A percentile compares a stretch with the other conserved stretches of the same genome.
Evolutionary conservation across 2,888 invertebrate genomes (phyloP).

Genomic region (Tinea pellionella): DNA sequence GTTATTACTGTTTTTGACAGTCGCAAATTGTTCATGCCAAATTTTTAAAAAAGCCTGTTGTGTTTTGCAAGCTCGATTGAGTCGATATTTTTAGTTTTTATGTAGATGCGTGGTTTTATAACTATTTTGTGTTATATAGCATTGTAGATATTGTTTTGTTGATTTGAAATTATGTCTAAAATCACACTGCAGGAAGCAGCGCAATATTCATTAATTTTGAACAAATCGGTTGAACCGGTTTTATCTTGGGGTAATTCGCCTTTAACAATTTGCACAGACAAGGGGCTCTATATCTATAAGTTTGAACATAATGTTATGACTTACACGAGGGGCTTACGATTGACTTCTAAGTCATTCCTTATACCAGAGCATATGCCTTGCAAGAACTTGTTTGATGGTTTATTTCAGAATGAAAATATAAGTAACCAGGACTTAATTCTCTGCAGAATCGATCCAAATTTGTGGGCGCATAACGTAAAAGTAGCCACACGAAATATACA

Average conservation of each 20-base stretch:
- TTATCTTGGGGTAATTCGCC: slow-evolving; percentile 36
- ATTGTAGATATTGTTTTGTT: too few relatives aligned
- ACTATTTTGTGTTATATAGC: too few relatives aligned
- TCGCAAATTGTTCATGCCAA: too few relatives aligned
- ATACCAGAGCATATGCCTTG: not conserved
- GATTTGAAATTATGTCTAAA: not conserved
- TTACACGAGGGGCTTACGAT: not conserved
- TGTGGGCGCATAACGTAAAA: slow-evolving; percentile 45
- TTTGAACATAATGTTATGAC: slow-evolving; percentile 17
- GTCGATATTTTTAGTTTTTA: too few relatives aligned
- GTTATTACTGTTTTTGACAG: too few relatives aligned
- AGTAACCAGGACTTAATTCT: slow-evolving; percentile 39
- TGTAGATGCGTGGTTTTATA: too few relatives aligned
- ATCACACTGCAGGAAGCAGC: not conserved
- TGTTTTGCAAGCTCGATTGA: too few relatives aligned
- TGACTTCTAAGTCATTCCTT: not conserved
- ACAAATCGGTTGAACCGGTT: slow-evolving; percentile 33
- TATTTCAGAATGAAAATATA: slow-evolving; percentile 19
- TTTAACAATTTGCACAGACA: slow-evolving; percentile 35
- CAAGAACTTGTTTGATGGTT: not conserved
- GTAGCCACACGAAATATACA: slow-evolving; percentile 38
- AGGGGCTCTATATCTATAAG: slow-evolving; percentile 38
- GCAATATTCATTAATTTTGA: not conserved
- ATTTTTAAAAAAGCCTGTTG: too few relatives aligned
- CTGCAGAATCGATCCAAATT: slow-evolving; percentile 39